These are phyloP conservation scores for Phalloptychus januarius DNA, from an alignment of 2,797 vertebrate species.

Conservation along the genomic window DNA sequence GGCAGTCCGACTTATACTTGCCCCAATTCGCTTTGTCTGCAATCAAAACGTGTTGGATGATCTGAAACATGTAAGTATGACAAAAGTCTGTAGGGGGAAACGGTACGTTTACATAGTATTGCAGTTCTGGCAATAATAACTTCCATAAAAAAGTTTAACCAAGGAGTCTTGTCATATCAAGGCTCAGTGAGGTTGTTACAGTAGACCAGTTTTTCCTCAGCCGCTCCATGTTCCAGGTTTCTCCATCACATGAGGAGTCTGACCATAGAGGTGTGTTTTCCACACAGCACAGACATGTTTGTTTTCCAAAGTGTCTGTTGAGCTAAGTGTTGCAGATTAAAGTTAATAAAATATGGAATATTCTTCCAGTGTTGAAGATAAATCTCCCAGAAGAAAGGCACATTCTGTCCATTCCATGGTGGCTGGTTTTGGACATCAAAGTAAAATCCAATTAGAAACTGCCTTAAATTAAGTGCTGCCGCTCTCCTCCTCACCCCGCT, in stretches of 20 bases:
- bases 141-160: not conserved
- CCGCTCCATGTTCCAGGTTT: constrained; percentile 20
- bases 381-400: constrained; percentile 64
- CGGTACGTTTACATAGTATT: not conserved
- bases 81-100: not conserved
- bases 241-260: constrained; percentile 20
- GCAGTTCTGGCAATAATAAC: not conserved
- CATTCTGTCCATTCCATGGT: constrained; percentile 55
- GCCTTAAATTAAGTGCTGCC: constrained; percentile 60
- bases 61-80: not conserved
- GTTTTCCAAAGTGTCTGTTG: constrained; percentile 40
- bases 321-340: constrained; percentile 50
- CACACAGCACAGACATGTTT: constrained; percentile 23
- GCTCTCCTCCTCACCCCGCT: constrained; percentile 42
- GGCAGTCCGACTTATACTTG: not conserved
- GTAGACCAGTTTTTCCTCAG: constrained; percentile 28
- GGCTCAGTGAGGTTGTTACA: constrained; percentile 16
- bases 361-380: constrained; percentile 64
- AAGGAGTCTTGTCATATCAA: too few species aligned
- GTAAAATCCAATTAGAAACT: constrained; percentile 76
- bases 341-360: constrained; percentile 61
- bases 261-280: not conserved
- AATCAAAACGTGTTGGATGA: not conserved
- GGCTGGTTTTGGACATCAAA: constrained; percentile 73
- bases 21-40: not conserved